A percentile compares a stretch with the other conserved stretches of the same genome.
These are phyloP conservation scores for Branchipolynoe longqiensis DNA, from an alignment of 2,888 invertebrate species.

Conservation along the genomic window DNA sequence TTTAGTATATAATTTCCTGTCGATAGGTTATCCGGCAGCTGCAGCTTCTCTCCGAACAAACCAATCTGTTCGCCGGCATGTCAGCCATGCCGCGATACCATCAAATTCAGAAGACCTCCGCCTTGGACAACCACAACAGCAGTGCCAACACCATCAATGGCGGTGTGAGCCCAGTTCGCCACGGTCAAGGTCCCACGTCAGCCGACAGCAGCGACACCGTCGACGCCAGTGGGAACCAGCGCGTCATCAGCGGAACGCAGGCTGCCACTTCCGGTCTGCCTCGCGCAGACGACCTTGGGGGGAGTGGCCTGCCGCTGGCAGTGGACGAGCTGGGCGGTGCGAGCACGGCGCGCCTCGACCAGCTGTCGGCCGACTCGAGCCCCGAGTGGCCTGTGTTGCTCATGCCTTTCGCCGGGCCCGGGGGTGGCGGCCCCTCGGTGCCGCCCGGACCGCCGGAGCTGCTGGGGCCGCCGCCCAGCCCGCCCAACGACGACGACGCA, in stretches of 20 bases:
- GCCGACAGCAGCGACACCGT: not conserved
- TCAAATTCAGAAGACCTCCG: not conserved
- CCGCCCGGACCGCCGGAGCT: too few relatives aligned
- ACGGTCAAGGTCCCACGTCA: not conserved
- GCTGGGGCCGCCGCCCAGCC: too few relatives aligned
- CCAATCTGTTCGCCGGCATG: constrained; percentile 9
- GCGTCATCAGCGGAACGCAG: not conserved
- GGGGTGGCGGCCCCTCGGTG: not conserved
- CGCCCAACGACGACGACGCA: not conserved
- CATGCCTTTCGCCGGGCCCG: constrained; percentile 18
- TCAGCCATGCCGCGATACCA: not conserved
- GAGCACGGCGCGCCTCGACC: not conserved
- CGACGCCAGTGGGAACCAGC: not conserved
- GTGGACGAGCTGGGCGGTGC: not conserved
- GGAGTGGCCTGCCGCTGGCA: not conserved
- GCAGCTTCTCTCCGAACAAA: constrained; percentile 13
- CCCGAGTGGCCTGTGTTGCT: constrained; percentile 11
- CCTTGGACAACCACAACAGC: not conserved
- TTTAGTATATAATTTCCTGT: not conserved
- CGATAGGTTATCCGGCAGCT: constrained; percentile 18
- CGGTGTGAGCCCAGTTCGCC: not conserved
- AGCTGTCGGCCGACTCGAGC: constrained; percentile 1
- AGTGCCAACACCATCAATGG: not conserved
- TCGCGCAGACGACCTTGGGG: not conserved
- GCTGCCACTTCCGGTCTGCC: not conserved